Percentiles rank a stretch among this genome's conserved stretches.
Conservation (phyloP, 2,797 vertebrate genomes). For the Pteronotus mesoamericanus region DNA sequence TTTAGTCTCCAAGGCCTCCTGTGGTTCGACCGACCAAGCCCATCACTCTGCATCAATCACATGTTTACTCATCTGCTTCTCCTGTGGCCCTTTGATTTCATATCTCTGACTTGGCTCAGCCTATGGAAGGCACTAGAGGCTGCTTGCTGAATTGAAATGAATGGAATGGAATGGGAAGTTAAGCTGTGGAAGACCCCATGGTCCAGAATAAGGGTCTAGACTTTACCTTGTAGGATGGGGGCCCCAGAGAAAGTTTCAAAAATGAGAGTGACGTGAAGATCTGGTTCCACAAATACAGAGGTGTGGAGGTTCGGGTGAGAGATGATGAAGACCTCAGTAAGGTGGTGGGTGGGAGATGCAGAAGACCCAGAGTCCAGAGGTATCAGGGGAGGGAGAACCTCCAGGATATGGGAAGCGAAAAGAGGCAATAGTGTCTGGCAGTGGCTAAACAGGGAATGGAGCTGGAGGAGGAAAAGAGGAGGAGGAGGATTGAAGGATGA, state of each 20-base stretch:
- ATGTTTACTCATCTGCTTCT: not conserved
- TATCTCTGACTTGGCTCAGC: not conserved
- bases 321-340: not conserved
- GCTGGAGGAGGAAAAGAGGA: not conserved
- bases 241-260: not conserved
- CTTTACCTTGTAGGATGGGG: not conserved
- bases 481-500: not conserved
- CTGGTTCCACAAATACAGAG: not conserved
- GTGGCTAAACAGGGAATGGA: not conserved
- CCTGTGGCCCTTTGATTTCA: not conserved
- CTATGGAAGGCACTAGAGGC: not conserved
- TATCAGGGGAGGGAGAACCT: not conserved
- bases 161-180: not conserved
- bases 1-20: not conserved
- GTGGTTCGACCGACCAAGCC: not conserved
- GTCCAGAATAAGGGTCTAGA: not conserved
- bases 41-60: accelerated
- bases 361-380: not conserved
- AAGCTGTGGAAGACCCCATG: not conserved
- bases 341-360: not conserved
- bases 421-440: not conserved
- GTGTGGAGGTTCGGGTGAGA: not conserved
- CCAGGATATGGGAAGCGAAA: accelerated
- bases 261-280: not conserved
- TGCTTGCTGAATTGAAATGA: not conserved